A percentile compares a stretch with the other conserved stretches of the same genome.
phyloP scores from a whole-genome alignment of 2,113 vertebrate species.

The Lichenostomus cassidix region DNA sequence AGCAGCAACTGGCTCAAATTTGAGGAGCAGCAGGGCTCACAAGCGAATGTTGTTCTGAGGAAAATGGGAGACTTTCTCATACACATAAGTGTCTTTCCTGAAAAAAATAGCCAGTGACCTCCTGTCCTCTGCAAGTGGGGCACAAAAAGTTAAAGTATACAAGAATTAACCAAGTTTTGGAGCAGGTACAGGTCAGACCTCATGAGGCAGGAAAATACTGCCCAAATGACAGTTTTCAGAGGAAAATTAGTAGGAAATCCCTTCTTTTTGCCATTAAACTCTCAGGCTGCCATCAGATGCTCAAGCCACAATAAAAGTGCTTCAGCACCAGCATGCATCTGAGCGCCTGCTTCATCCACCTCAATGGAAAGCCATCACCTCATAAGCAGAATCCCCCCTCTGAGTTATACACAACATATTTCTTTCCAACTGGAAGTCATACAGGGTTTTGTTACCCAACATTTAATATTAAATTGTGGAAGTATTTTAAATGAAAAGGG shows the following conservation, averaged over 20 bases:
- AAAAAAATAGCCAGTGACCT: neutral
- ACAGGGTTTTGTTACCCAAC: neutral
- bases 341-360: neutral
- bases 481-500: neutral
- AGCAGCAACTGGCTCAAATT: neutral
- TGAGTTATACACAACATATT: neutral
- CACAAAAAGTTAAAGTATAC: no score
- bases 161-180: neutral
- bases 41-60: neutral
- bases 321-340: neutral
- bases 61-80: neutral
- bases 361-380: neutral
- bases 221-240: neutral
- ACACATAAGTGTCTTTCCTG: neutral
- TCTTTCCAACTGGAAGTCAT: neutral
- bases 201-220: neutral
- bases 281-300: neutral
- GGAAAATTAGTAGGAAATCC: neutral
- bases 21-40: neutral
- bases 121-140: neutral
- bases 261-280: neutral
- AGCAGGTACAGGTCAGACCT: neutral
- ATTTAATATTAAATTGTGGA: neutral
- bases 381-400: neutral
- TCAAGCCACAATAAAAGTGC: neutral